Evolutionary conservation across 2,113 vertebrate genomes (phyloP), one percentile per base, ranked within the genome.

Genomic region (Myiopsitta monachus): DNA sequence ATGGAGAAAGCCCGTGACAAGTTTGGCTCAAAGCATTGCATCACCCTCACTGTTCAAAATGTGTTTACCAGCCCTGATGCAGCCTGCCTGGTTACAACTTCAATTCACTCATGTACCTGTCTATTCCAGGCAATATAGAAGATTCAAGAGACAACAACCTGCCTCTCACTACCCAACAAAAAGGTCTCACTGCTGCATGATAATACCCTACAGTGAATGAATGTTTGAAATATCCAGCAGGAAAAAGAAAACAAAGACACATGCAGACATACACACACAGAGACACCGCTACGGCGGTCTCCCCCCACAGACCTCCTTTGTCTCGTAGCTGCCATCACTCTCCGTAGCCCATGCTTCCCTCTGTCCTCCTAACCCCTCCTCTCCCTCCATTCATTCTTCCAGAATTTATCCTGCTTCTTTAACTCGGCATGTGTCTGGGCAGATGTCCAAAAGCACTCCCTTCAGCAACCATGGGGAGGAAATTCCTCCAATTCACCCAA

Each of bases 371-470:
- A 9, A 92, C 96, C 91, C 92, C 96, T 96, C 93, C 96, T 95
- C 85, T 96, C 86, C 83, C 89, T 92, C 96, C 94, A 95, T 97
- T 97, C 96, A 97, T 98, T 98, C 98, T 98, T 97, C 96, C 94
- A 97, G 97, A 98, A 98, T 98, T 96, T 96, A 98, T 98, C 97
- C 97, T 28, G 38, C 95, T 97, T 97, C 97, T 98, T 97, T 98
- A 97, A 98, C 97, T 98, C 98, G 98, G 98, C 99, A 99, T 99
- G 98, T 98, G 99, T 98, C 98, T 99, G 98, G 99, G 99, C 99
- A 99, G 98, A 99, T 99, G 98, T 99, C 99, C 99, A 99, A 99
- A 98, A 98, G 97, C 67, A 79, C 96, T 98, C 95, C 94, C 96
- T 97, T 97, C 96, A 90, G 95, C 97, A 90, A 98, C 94, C 52